These are phyloP conservation scores for Acanthaster planci DNA, from an alignment of 35 echinoderm and acorn worm species.

Conservation along the genomic window DNA sequence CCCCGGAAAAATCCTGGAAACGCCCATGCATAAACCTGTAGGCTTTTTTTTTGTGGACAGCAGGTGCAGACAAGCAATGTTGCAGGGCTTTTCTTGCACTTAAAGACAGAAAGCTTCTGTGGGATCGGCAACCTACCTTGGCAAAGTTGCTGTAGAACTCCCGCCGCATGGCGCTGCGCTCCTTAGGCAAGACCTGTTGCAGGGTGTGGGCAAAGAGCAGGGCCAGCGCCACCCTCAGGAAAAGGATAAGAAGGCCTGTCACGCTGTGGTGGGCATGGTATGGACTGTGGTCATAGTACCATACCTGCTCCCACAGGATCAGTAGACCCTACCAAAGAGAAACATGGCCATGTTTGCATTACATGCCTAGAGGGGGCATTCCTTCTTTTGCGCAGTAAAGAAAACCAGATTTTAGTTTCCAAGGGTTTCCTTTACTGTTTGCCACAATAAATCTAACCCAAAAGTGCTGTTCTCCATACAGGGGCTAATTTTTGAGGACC, in stretches of 20 bases:
- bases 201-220: constrained; percentile 78
- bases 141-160: constrained; percentile 89
- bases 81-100: not conserved
- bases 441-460: no score
- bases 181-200: constrained; percentile 78
- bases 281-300: constrained; percentile 61
- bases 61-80: not conserved
- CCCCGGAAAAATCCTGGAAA: no score
- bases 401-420: no score
- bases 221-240: constrained; percentile 68
- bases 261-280: constrained; percentile 85
- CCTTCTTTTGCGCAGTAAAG: no score
- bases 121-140: constrained; percentile 51
- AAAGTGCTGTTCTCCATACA: no score
- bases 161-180: constrained; percentile 71
- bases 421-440: no score
- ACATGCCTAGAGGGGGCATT: no score
- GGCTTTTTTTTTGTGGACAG: not conserved
- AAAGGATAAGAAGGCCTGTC: constrained; percentile 62
- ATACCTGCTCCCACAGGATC: constrained; percentile 71
- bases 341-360: no score
- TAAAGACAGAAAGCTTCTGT: no score
- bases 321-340: constrained; percentile 52
- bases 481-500: no score
- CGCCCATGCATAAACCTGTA: no score